Evolutionary conservation across 1,140 invertebrate species (phyloP).

Genomic region (Zaprionus camerounensis): DNA sequence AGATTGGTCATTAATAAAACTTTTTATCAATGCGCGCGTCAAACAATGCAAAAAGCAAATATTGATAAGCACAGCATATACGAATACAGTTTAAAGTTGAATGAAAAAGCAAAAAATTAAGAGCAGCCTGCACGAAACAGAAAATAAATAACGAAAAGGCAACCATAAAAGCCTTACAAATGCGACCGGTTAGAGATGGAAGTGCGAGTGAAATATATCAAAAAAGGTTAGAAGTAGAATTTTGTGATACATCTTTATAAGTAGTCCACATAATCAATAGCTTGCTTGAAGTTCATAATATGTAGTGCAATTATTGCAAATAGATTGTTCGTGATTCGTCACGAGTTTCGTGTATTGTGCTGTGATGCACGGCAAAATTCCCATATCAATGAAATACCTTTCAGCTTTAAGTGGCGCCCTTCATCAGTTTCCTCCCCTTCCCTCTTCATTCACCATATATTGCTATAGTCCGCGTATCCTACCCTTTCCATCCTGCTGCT

Average conservation of each 20-base stretch:
- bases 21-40: constrained; percentile 53
- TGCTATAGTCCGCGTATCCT: background rate
- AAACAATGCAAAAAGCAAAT: constrained; percentile 68
- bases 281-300: background rate
- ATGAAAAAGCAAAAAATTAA: constrained; percentile 20
- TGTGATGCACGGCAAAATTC: background rate
- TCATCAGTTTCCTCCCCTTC: constrained; percentile 14
- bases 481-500: constrained; percentile 17
- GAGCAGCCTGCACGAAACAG: constrained; percentile 38
- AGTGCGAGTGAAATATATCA: constrained; percentile 21
- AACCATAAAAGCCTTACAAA: constrained; percentile 56
- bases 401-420: background rate
- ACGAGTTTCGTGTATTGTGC: background rate
- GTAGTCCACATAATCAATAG: background rate
- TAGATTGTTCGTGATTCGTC: background rate
- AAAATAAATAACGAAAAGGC: constrained; percentile 69
- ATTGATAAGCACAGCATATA: constrained; percentile 73
- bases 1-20: constrained; percentile 81
- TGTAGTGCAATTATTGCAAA: background rate
- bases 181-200: constrained; percentile 29
- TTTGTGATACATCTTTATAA: background rate
- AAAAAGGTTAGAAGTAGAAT: background rate
- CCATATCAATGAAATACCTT: constrained; percentile 9
- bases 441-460: background rate
- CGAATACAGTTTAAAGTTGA: constrained; percentile 53